Conservation (phyloP, 2,113 vertebrate species). For the Saguinus imperator region DNA sequence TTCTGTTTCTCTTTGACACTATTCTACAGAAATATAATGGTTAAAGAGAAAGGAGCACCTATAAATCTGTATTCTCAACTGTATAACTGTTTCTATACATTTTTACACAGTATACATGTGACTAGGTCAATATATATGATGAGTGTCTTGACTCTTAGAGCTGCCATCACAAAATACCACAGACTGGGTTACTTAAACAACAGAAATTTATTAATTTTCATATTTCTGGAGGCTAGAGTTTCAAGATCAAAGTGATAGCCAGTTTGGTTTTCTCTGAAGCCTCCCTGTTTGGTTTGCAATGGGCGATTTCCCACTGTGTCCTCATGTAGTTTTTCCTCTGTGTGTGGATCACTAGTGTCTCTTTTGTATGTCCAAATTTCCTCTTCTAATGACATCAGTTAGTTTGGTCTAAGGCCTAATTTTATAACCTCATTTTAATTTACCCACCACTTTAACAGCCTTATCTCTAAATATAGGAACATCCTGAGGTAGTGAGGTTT, state of each 20-base stretch:
- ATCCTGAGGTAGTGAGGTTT: neutral
- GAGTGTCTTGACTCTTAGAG: neutral
- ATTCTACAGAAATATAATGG: neutral
- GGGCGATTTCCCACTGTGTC: neutral
- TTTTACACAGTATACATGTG: neutral
- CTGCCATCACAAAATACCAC: neutral
- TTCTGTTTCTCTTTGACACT: neutral
- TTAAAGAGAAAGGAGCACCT: neutral
- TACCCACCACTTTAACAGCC: neutral
- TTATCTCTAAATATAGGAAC: neutral
- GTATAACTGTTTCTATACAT: neutral
- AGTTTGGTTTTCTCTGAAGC: neutral
- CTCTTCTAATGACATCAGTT: neutral
- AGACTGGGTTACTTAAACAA: neutral
- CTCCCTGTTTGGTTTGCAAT: neutral
- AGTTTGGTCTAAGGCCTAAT: neutral
- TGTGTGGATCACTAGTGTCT: neutral
- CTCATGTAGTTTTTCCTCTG: neutral
- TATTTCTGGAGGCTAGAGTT: neutral
- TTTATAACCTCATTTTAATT: neutral
- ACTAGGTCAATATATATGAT: neutral
- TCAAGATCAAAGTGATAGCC: neutral
- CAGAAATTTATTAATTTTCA: neutral
- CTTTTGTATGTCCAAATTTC: neutral
- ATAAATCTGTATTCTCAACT: neutral